These are phyloP conservation scores for Neodiprion virginianus DNA, from an alignment of 1,140 invertebrate genomes.

Conservation along the genomic window DNA sequence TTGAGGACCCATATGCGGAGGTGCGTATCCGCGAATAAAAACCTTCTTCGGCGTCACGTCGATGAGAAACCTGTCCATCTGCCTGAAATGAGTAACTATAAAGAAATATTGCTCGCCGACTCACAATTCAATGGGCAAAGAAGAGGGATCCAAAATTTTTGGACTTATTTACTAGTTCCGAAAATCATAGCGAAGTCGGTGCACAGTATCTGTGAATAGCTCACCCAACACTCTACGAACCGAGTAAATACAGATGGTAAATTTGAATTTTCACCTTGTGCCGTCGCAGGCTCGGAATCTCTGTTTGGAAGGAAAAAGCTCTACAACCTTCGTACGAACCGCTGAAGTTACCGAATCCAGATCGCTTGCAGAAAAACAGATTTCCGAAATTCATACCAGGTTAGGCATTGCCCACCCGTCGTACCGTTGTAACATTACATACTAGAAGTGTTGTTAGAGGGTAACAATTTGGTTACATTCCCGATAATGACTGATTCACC, in stretches of 20 bases:
- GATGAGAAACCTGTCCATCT: too few species aligned
- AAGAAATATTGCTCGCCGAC: background rate
- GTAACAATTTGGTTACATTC: background rate
- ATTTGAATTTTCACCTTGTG: background rate
- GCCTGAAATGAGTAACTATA: too few species aligned
- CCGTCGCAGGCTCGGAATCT: slow-evolving; percentile 34
- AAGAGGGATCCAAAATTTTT: background rate
- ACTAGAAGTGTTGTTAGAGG: background rate
- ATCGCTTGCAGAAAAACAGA: slow-evolving; percentile 39
- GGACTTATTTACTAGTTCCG: background rate
- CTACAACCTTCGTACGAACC: slow-evolving; percentile 23
- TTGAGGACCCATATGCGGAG: slow-evolving; percentile 32
- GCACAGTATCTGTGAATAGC: too few species aligned
- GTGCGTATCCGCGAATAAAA: slow-evolving; percentile 16
- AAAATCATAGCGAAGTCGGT: background rate
- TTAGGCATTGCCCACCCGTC: background rate
- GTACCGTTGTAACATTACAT: background rate
- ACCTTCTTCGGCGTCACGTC: too few species aligned
- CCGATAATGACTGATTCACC: background rate
- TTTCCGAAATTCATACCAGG: slow-evolving; percentile 38
- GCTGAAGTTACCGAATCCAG: slow-evolving; percentile 28
- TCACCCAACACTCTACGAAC: too few species aligned
- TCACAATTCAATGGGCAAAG: background rate
- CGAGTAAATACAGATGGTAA: too few species aligned
- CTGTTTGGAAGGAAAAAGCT: slow-evolving; percentile 39